Base-by-base conservation (phyloP, 2,888 invertebrate species). In the Drosophila niveifrons region DNA sequence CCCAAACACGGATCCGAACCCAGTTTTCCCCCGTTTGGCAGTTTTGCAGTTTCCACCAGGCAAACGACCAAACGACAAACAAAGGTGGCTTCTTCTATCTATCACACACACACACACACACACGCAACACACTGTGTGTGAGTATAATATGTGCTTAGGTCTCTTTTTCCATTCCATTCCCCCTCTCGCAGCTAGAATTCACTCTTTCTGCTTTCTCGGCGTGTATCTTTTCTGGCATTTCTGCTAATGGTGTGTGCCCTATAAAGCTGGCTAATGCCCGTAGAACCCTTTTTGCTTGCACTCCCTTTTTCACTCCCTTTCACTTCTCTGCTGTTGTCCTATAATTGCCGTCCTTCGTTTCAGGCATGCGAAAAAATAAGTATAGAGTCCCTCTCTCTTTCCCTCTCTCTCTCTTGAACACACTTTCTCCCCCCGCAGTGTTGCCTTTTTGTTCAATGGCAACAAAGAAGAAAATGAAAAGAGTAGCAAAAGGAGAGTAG, bases 231-330 rank as follows among this genome's bases (percentile, higher is more conserved):
- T 39, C 63, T 64, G 78, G 57, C 74, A 65, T 74, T 78, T 66
- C 66, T 63, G 70, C 70, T 79, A 80, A 80, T 79, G 80, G 80
- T 76, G 80, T 79, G 76, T 79, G 65, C 68, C 64, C 73, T 73
- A 76, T 79, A 80, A 79, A 73, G 71, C 79, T 68, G 77, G 73
- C 80, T 79, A 76, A 79, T 79, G 74, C 77, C 73, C 58, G 48
- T 63, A 69, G 73, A 74, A 76, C 73, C 80, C 80, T 70, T 79
- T 79, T 66, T 63, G 18, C 47, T 67, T 13, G 44, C 55, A 56
- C 58, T 34, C 41, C 36, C 41, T 41, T 41, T 34, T 47, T 63
- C 48, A 53, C 44, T 58, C 41, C 58, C 46, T 65, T 67, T 51
- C 39, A 51, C 57, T 67, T 41, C 58, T 46, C 23, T 58, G 36